Percentiles rank a stretch among this genome's conserved stretches.
Evolutionary conservation across 2,797 vertebrate species (phyloP).

Genomic region (Vipera ursinii): DNA sequence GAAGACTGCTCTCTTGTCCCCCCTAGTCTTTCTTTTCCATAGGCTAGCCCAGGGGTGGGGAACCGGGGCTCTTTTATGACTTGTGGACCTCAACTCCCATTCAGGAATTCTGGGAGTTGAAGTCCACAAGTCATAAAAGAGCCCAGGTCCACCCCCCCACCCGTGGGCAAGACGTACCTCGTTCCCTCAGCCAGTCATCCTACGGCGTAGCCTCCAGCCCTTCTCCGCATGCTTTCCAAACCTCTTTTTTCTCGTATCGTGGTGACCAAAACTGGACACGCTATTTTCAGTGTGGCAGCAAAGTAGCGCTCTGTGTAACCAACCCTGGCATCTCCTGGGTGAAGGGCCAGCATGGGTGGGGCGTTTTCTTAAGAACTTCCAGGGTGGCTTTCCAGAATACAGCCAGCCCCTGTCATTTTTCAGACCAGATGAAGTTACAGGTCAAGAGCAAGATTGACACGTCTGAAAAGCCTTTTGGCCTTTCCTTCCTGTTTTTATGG

Average conservation of each 20-base stretch:
- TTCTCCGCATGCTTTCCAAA: not conserved
- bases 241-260: not conserved
- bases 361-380: not conserved
- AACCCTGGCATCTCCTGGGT: not conserved
- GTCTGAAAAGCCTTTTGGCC: no score
- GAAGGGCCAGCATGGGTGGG: not conserved
- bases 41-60: not conserved
- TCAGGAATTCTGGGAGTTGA: no score
- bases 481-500: not conserved
- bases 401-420: not conserved
- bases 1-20: not conserved
- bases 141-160: no score
- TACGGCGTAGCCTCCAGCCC: no score
- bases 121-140: no score
- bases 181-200: not conserved
- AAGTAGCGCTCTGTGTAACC: not conserved
- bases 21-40: not conserved
- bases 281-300: not conserved
- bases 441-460: not conserved
- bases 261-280: not conserved
- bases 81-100: no score
- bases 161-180: fast-evolving
- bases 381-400: not conserved
- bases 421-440: not conserved
- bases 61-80: no score